Conservation (phyloP, 2,797 vertebrate genomes). For the Gymnothorax reevesii region DNA sequence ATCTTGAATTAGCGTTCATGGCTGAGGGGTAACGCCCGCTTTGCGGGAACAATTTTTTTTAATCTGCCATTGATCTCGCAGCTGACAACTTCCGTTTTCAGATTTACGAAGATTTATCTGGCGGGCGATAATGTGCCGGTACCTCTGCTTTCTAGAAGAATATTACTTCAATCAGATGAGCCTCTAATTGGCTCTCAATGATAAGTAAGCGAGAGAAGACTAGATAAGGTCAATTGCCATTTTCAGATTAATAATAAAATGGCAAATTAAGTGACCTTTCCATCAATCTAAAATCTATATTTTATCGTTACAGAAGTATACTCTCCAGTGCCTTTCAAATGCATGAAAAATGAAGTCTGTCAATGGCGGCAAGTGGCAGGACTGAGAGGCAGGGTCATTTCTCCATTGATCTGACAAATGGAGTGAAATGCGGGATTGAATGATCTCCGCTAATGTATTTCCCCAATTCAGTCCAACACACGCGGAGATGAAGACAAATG, state of each 20-base stretch:
- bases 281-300: constrained; percentile 20
- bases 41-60: not conserved
- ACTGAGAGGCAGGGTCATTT: not conserved
- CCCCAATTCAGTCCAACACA: not conserved
- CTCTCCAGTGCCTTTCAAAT: not conserved
- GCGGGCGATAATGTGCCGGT: not conserved
- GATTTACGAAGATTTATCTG: not conserved
- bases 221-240: not conserved
- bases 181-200: not conserved
- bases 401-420: not conserved
- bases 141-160: constrained; percentile 20
- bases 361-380: not conserved
- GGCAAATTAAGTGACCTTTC: constrained; percentile 29
- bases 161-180: constrained; percentile 42
- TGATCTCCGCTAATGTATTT: not conserved
- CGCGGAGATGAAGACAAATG: constrained; percentile 53
- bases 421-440: not conserved
- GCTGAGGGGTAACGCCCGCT: no score
- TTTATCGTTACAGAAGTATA: constrained; percentile 17
- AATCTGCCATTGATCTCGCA: not conserved
- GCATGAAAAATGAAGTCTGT: not conserved
- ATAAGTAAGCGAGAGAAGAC: constrained; percentile 14
- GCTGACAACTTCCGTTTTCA: not conserved
- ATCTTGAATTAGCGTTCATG: no score
- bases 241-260: constrained; percentile 5